Percentiles rank a stretch among this genome's conserved stretches.
Evolutionary conservation across 2,113 vertebrate genomes (phyloP).

Genomic region (Scophthalmus maximus): DNA sequence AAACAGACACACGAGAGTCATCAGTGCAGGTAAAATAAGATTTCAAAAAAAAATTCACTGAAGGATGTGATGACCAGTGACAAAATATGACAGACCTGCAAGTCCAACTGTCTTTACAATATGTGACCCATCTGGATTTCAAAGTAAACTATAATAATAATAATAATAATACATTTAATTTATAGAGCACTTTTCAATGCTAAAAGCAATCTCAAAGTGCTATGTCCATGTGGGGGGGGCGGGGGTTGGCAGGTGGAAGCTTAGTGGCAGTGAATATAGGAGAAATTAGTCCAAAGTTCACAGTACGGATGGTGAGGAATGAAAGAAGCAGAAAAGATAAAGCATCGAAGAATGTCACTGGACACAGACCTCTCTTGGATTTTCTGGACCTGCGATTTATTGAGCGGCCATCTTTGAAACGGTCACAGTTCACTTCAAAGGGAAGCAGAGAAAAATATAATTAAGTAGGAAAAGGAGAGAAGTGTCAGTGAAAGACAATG

Average conservation of each 20-base stretch:
- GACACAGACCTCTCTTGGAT: constrained; percentile 89
- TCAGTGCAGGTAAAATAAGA: neutral
- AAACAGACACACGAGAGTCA: neutral
- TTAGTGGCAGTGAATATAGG: neutral
- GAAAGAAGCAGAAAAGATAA: constrained; percentile 24
- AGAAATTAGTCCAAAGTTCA: constrained; percentile 1
- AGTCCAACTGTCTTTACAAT: neutral
- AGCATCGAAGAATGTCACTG: constrained; percentile 53
- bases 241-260: neutral
- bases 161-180: too few species aligned
- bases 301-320: constrained; percentile 18
- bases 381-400: constrained; percentile 90
- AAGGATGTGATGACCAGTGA: constrained; percentile 28
- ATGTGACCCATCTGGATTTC: neutral
- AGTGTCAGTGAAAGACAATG: constrained; percentile 37
- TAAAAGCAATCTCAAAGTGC: too few species aligned
- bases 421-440: constrained; percentile 85
- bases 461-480: constrained; percentile 63
- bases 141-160: too few species aligned
- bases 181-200: too few species aligned
- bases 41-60: neutral
- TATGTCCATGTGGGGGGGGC: constrained; percentile 10
- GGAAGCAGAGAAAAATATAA: constrained; percentile 79
- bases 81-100: neutral
- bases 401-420: constrained; percentile 88